Base-by-base conservation (phyloP, 1,140 invertebrate species). In the Drosophila santomea region DNA sequence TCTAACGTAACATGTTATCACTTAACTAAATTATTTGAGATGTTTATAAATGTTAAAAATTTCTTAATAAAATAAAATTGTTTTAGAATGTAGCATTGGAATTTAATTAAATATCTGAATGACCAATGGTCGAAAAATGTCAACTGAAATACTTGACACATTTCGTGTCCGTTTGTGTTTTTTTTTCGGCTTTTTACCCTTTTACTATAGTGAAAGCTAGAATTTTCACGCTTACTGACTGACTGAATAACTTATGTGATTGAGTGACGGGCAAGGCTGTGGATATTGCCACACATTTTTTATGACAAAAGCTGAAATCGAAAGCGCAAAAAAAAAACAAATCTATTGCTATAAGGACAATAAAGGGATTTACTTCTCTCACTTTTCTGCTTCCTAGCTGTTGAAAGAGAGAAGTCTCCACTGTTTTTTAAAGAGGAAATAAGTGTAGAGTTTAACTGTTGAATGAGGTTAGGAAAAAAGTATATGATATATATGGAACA, bases 371-470 rank as follows among this genome's bases (percentile, higher is more conserved):
- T 35, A 17, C 4, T 55, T 58, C 36, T 17, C 57, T 36, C 14
- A 39, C 2, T 25, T 23, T 32, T 2, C 32, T 32, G 32, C 12
- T 59, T 50, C 28, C 32, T 39, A n/a, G 28, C 23, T 15, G 12
- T 7, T 8, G 14, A 54, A 64, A 47, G 35, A 64, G 17, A 47
- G 57, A 51, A 69, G 43, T 72, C 78, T 62, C 62, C 69, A 76
- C 57, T 15, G 7, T 17, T 6, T 20, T 20, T 35, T 15, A 25
- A 38, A 38, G 23, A 23, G 14, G 12, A 4, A 25, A 14, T 12
- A 3, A 17, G 20, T 86, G 82, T 80, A 86, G 82, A 86, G 61
- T 75, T 78, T 72, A 86, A 73, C 82, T 86, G 78, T 86, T 86
- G 82, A 86, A 75, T 78, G 60, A 36, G 1, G 12, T n/a, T 2